Evolutionary conservation across 2,888 invertebrate species (phyloP), one percentile per base, ranked within the genome.

Genomic region (Cinara cedri): DNA sequence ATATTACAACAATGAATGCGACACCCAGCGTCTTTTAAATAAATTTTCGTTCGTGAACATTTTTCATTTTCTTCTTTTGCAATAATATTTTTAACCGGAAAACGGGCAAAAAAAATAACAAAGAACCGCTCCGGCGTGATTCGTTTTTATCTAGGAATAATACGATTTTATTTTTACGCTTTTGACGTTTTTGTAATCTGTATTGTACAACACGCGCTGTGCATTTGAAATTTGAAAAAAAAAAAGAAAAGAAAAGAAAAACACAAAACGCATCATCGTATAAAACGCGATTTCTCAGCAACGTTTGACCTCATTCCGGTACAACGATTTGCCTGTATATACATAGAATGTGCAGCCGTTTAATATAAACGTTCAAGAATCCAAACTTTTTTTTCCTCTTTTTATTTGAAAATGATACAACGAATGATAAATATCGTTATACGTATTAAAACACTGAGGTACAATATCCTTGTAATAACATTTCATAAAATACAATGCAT

Each of bases 211-310:
- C 34, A 34, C 34, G 34, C 6, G 3, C 2, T 16, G 3, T 24
- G 8, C 21, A 21, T 21, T 65, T 24, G 0, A 16, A 46, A 65
- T 24, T 46, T 14, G 46, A 26, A 68, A 46, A 49, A 26, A 6
- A 70, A 70, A 19, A 63, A 65, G 44, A 70, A 3, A 24, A 26
- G 13, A 70, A 70, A 19, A 63, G 44, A 65, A 70, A 3, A 24
- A 8, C 19, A 13, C 26, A n/a, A 68, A 51, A 68, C 21, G 2
- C 26, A 51, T 51, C 51, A 68, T 51, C 13, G 11, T 49, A 19
- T 8, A 42, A 1, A 65, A 21, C 13, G 44, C 44, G 19, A 65
- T 65, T 44, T 21, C 16, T 14, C 54, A 54, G 54, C 19, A 34
- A 42, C 3, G 13, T 70, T 55, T 14, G 14, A 55, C 42, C 19